Evolutionary conservation across 2,888 invertebrate species (phyloP).

Genomic region (Sarcophaga rosellei): DNA sequence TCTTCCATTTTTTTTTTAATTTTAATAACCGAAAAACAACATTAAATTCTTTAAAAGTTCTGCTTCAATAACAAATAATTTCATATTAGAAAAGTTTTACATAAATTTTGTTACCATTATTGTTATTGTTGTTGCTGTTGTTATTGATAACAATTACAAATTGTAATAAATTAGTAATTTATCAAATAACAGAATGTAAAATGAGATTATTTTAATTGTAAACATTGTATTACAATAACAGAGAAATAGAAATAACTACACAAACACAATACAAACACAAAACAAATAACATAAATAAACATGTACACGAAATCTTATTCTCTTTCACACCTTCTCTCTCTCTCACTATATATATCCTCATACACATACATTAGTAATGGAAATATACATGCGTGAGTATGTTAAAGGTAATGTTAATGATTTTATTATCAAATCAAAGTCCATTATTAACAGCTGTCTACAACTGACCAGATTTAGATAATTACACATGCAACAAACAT

Average conservation of each 20-base stretch:
- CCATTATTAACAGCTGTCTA: slow-evolving; percentile 30
- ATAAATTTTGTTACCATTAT: neutral
- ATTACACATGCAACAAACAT: neutral
- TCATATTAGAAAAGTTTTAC: neutral
- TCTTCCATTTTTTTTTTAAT: too few relatives aligned
- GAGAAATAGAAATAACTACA: too few relatives aligned
- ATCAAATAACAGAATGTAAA: neutral
- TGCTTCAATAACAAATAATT: too few relatives aligned
- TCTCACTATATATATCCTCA: neutral
- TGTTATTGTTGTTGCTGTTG: neutral
- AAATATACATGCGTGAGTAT: neutral
- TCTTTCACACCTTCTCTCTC: neutral
- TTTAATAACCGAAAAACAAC: too few relatives aligned
- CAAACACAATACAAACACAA: neutral
- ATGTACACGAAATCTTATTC: neutral
- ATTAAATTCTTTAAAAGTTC: too few relatives aligned
- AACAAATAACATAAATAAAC: neutral
- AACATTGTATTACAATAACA: neutral
- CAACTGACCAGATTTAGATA: neutral
- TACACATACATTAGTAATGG: neutral
- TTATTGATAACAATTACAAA: neutral
- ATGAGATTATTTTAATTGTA: neutral
- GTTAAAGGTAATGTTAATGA: slow-evolving; percentile 5
- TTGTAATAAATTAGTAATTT: neutral
- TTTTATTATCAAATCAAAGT: slow-evolving; percentile 38